phyloP scores from a whole-genome alignment of 2,888 invertebrate genomes.

The Panzeria rudis region DNA sequence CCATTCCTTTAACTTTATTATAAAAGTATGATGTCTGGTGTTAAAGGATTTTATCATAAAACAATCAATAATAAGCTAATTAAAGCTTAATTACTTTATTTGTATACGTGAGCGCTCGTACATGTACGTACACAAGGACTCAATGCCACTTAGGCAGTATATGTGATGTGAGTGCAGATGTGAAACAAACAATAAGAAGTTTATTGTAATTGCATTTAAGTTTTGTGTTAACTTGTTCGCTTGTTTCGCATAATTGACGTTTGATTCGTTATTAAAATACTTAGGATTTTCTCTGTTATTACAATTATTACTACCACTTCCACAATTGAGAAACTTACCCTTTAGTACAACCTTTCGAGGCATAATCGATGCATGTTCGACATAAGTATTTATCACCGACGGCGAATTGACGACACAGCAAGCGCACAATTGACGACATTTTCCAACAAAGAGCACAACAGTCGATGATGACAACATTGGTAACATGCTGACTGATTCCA shows the following conservation, averaged over 20 bases:
- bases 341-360: too few relatives aligned
- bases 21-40: not conserved
- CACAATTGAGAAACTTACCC: not conserved
- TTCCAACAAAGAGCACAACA: too few relatives aligned
- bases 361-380: too few relatives aligned
- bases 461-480: too few relatives aligned
- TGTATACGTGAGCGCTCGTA: constrained; percentile 36
- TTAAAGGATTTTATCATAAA: constrained; percentile 42
- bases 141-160: not conserved
- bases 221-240: constrained; percentile 64
- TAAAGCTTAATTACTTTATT: constrained; percentile 63
- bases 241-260: constrained; percentile 63
- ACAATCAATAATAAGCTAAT: constrained; percentile 62
- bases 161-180: not conserved
- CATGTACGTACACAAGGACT: not conserved
- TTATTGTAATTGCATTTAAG: constrained; percentile 64
- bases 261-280: constrained; percentile 56
- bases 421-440: too few relatives aligned
- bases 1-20: not conserved
- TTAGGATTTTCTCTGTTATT: constrained; percentile 33
- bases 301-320: not conserved
- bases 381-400: too few relatives aligned
- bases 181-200: constrained; percentile 45
- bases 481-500: too few relatives aligned
- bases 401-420: too few relatives aligned